Conservation (phyloP, 2,797 vertebrate species). For the Poecilia gillii region DNA sequence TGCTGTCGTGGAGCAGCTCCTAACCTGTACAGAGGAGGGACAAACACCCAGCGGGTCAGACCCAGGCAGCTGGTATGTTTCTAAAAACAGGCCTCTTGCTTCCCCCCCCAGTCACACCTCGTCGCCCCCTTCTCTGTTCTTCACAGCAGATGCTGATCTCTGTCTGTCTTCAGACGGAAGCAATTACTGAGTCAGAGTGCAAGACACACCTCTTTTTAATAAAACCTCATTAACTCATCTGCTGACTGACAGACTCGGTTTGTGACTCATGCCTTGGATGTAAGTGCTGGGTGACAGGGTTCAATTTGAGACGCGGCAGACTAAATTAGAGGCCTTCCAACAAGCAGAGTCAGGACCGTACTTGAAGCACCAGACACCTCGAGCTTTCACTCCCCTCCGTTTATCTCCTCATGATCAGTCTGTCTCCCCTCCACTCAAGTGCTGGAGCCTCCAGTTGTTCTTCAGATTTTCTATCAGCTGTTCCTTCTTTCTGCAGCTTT, state of each 20-base stretch:
- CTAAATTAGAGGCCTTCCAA: conserved; percentile 37
- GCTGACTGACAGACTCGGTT: conserved; percentile 63
- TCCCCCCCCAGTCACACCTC: neutral
- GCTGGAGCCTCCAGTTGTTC: conserved; percentile 20
- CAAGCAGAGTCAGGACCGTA: conserved; percentile 30
- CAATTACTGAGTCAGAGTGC: conserved; percentile 77
- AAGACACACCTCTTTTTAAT: conserved; percentile 70
- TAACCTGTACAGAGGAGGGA: conserved; percentile 66
- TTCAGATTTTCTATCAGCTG: neutral
- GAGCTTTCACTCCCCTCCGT: conserved; percentile 32
- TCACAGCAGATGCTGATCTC: conserved; percentile 72
- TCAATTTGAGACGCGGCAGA: conserved; percentile 36
- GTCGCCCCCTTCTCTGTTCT: conserved; percentile 40
- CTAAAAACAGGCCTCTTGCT: conserved; percentile 69
- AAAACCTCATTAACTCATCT: conserved; percentile 66
- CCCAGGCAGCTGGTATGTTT: conserved; percentile 71
- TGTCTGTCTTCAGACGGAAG: conserved; percentile 70
- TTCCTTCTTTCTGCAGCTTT: conserved; percentile 16
- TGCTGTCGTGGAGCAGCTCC: conserved; percentile 54
- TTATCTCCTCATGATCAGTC: conserved; percentile 42
- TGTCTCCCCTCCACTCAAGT: conserved; percentile 24
- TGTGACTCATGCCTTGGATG: conserved; percentile 65
- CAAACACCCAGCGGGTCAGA: conserved; percentile 63
- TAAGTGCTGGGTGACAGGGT: conserved; percentile 48
- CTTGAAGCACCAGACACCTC: conserved; percentile 33